Evolutionary conservation across 2,888 invertebrate species (phyloP).

Genomic region (Drosophila helvetica): DNA sequence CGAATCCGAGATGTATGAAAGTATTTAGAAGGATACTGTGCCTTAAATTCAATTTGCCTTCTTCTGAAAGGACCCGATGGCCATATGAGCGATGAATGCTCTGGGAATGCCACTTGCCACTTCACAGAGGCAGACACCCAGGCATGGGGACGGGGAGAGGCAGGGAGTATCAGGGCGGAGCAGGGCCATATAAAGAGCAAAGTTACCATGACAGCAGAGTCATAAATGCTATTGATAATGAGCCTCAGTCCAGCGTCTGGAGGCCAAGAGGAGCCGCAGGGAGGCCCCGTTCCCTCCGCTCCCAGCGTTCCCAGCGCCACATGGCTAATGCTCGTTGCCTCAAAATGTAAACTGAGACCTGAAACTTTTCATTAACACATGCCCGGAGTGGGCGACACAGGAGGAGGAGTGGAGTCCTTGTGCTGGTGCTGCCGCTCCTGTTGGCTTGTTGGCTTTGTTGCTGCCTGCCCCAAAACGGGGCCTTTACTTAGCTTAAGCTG

Average conservation of each 20-base stretch:
- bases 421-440: not conserved
- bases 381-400: conserved; percentile 16
- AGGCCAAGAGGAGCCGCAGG: not conserved
- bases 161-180: not conserved
- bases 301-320: conserved; percentile 15
- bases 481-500: conserved; percentile 49
- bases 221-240: conserved; percentile 57
- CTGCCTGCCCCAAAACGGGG: conserved; percentile 20
- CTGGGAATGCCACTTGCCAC: not conserved
- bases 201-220: conserved; percentile 41
- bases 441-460: not conserved
- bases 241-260: conserved; percentile 28
- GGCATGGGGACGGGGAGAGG: not conserved
- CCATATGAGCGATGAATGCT: conserved; percentile 24
- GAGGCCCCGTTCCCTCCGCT: not conserved
- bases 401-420: not conserved
- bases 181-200: conserved; percentile 19
- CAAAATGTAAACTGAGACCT: conserved; percentile 38
- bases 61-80: conserved; percentile 34
- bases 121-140: not conserved
- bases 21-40: not conserved
- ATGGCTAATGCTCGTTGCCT: conserved; percentile 35
- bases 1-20: not conserved
- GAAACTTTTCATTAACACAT: conserved; percentile 46
- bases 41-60: conserved; percentile 34